Percentiles rank a stretch among this genome's conserved stretches.
Evolutionary conservation across 1,140 invertebrate genomes (phyloP).

Genomic region (Trinorchestia longiramus): DNA sequence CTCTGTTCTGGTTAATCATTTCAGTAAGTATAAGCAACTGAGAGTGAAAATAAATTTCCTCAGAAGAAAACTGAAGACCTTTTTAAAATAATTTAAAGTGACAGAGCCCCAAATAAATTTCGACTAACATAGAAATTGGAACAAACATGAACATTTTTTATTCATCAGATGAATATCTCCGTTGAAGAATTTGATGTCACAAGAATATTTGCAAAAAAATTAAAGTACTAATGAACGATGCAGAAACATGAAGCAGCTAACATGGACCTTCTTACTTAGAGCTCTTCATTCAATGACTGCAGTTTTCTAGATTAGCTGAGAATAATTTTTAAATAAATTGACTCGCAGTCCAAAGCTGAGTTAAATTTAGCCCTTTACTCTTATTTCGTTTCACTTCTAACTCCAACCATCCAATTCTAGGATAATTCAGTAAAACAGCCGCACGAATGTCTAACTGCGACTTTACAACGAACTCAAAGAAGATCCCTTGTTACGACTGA

Average conservation of each 20-base stretch:
- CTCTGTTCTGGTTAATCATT: too few relatives aligned
- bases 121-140: neutral
- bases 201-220: neutral
- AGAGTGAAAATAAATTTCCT: too few relatives aligned
- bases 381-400: neutral
- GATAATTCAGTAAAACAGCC: neutral
- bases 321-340: neutral
- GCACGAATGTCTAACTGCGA: neutral
- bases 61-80: too few relatives aligned
- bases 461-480: neutral
- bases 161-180: too few relatives aligned
- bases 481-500: neutral
- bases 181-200: neutral
- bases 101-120: too few relatives aligned
- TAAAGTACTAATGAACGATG: too few relatives aligned
- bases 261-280: neutral
- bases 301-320: neutral
- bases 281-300: neutral
- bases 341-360: neutral
- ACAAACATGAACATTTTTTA: neutral
- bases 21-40: too few relatives aligned
- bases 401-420: neutral
- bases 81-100: too few relatives aligned
- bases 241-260: too few relatives aligned
- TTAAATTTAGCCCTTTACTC: neutral